A percentile compares a stretch with the other conserved stretches of the same genome.
Evolutionary conservation across 2,113 vertebrate species (phyloP).

Genomic region (Picathartes gymnocephalus): DNA sequence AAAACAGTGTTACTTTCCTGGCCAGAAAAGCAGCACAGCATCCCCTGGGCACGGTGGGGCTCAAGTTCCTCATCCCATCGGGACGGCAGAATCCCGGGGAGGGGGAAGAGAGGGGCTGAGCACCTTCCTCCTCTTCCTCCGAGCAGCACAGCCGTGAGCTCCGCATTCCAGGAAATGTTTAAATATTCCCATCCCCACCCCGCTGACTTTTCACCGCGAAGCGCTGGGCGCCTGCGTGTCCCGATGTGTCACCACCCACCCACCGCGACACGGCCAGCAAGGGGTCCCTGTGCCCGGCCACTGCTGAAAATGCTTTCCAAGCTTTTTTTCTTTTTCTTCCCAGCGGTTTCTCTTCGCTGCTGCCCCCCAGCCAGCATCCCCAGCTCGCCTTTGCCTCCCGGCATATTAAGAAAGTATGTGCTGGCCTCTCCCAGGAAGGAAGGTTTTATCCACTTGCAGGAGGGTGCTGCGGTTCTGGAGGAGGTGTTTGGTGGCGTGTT

Average conservation of each 20-base stretch:
- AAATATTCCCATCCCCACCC: fast-evolving
- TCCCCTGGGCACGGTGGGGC: neutral
- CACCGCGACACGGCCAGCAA: fast-evolving
- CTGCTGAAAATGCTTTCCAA: too few relatives aligned
- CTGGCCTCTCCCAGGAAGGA: neutral
- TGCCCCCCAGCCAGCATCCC: neutral
- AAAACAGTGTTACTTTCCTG: neutral
- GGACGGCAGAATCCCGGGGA: neutral
- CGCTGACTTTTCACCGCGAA: neutral
- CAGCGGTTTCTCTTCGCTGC: neutral
- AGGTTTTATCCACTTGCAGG: fast-evolving
- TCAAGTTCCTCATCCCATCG: fast-evolving
- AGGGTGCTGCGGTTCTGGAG: too few relatives aligned
- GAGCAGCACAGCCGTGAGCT: fast-evolving
- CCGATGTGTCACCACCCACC: fast-evolving
- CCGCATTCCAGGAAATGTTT: fast-evolving
- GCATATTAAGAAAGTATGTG: too few relatives aligned
- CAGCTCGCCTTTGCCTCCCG: neutral
- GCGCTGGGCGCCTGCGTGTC: fast-evolving
- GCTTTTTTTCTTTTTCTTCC: too few relatives aligned
- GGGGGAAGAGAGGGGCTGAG: neutral
- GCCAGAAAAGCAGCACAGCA: neutral
- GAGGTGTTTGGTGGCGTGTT: fast-evolving
- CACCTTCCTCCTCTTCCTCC: neutral
- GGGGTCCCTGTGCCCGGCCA: fast-evolving